Percentiles rank a stretch among this genome's conserved stretches.
phyloP scores from a whole-genome alignment of 30 jellyfish, hydroid and myxozoan genomes.

The Cassiopea xamachana region DNA sequence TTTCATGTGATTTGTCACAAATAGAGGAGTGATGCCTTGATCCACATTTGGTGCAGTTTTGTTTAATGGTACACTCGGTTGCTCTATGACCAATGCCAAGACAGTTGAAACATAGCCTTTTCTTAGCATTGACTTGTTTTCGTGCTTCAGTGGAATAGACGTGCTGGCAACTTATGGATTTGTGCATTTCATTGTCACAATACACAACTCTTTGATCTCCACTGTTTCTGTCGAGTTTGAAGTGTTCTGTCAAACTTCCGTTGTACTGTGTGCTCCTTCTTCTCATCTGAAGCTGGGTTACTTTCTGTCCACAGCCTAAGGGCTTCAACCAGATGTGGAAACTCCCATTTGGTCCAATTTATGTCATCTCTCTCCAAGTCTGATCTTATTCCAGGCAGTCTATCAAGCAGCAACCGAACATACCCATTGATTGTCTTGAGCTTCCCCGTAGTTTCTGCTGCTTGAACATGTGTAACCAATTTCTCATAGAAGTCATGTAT shows the following conservation, averaged over 20 bases:
- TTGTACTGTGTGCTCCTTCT: neutral
- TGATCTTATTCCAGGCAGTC: slow-evolving; percentile 40
- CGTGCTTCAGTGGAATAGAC: slow-evolving; percentile 34
- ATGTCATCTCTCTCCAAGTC: slow-evolving; percentile 52
- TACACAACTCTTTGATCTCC: neutral
- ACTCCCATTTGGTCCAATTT: slow-evolving; percentile 30
- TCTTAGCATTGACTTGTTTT: slow-evolving; percentile 21
- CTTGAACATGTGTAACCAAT: slow-evolving; percentile 44
- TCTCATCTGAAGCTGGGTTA: neutral
- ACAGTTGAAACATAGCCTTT: slow-evolving; percentile 28
- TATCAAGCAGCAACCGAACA: neutral
- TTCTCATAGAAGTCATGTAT: slow-evolving; percentile 59
- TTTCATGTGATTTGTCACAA: slow-evolving; percentile 32
- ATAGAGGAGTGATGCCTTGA: slow-evolving; percentile 40
- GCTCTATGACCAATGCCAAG: slow-evolving; percentile 42
- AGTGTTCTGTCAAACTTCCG: slow-evolving; percentile 4
- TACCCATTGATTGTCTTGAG: slow-evolving; percentile 18
- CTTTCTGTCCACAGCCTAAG: neutral
- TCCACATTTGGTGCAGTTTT: slow-evolving; percentile 15
- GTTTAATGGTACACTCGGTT: slow-evolving; percentile 45
- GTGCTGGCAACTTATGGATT: slow-evolving; percentile 20
- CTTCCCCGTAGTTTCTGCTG: slow-evolving; percentile 49
- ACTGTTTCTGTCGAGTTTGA: neutral
- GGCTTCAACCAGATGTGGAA: slow-evolving; percentile 57
- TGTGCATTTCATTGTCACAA: slow-evolving; percentile 24